Percentiles rank a stretch among this genome's conserved stretches.
These are phyloP conservation scores for Rhabdomys pumilio DNA, from an alignment of 2,797 vertebrate genomes.

Conservation along the genomic window DNA sequence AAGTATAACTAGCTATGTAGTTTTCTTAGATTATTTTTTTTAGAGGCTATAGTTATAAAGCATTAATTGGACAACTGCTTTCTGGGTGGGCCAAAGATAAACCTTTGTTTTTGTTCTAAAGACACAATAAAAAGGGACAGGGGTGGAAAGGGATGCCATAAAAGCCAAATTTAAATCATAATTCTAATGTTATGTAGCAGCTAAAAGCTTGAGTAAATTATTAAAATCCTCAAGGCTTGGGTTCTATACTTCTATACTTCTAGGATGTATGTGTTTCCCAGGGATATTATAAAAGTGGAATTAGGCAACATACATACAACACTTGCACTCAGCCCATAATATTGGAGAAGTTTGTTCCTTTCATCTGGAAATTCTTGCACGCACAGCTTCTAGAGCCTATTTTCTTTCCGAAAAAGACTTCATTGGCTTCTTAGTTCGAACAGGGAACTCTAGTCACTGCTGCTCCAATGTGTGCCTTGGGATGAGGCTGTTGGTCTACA, in stretches of 20 bases:
- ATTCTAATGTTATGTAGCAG: neutral
- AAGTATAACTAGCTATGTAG: neutral
- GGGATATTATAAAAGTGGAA: conserved; percentile 31
- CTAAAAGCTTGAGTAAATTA: conserved; percentile 35
- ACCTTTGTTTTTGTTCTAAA: conserved; percentile 61
- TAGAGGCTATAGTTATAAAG: conserved; percentile 21
- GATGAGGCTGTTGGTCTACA: neutral
- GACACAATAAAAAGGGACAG: neutral
- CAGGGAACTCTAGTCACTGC: neutral
- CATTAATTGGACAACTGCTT: conserved; percentile 51
- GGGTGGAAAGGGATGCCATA: neutral
- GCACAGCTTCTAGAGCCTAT: neutral
- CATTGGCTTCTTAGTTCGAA: conserved; percentile 15
- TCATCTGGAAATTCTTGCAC: neutral
- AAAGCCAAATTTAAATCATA: conserved; percentile 31
- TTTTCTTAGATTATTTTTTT: neutral
- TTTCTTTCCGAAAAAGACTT: conserved; percentile 37
- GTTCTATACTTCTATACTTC: conserved; percentile 33
- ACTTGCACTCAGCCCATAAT: neutral
- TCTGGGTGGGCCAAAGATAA: conserved; percentile 57
- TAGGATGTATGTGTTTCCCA: neutral
- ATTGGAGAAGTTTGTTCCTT: conserved; percentile 44
- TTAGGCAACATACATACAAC: conserved; percentile 27
- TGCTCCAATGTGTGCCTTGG: neutral
- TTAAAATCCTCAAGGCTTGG: conserved; percentile 26